A percentile compares a stretch with the other conserved stretches of the same genome.
Conservation (phyloP, 1,140 invertebrate species). For the Coelopa frigida region DNA sequence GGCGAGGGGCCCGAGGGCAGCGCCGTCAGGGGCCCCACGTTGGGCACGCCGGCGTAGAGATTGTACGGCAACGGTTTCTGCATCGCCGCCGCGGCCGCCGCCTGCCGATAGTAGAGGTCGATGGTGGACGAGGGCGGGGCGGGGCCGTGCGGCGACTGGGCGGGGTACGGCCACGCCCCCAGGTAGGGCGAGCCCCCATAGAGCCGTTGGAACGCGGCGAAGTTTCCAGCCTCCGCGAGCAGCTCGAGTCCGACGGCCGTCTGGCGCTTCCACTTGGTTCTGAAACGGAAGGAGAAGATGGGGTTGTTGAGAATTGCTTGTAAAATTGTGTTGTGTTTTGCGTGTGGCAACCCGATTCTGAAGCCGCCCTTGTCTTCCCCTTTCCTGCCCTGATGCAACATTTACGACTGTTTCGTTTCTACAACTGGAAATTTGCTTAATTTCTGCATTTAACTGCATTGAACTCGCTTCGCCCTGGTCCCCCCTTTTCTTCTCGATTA, state of each 20-base stretch:
- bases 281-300: constrained; percentile 45
- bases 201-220: constrained; percentile 90
- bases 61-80: constrained; percentile 85
- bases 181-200: constrained; percentile 66
- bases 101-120: constrained; percentile 71
- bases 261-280: constrained; percentile 99
- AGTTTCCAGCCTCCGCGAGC: constrained; percentile 92
- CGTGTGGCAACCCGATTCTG: too few relatives aligned
- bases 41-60: constrained; percentile 40
- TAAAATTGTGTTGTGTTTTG: too few relatives aligned
- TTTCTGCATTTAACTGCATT: too few relatives aligned
- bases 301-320: background rate
- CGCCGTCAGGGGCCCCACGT: constrained; percentile 22
- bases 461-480: too few relatives aligned
- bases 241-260: constrained; percentile 94
- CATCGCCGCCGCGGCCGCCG: constrained; percentile 59
- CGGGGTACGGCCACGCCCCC: constrained; percentile 55
- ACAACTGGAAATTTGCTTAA: too few relatives aligned
- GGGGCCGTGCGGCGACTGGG: constrained; percentile 38
- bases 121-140: constrained; percentile 59
- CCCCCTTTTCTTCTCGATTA: too few relatives aligned
- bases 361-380: too few relatives aligned
- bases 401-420: too few relatives aligned
- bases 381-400: too few relatives aligned
- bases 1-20: constrained; percentile 25